Conservation (phyloP, 64 coral and sea anemone species). For the Montipora capricornis region DNA sequence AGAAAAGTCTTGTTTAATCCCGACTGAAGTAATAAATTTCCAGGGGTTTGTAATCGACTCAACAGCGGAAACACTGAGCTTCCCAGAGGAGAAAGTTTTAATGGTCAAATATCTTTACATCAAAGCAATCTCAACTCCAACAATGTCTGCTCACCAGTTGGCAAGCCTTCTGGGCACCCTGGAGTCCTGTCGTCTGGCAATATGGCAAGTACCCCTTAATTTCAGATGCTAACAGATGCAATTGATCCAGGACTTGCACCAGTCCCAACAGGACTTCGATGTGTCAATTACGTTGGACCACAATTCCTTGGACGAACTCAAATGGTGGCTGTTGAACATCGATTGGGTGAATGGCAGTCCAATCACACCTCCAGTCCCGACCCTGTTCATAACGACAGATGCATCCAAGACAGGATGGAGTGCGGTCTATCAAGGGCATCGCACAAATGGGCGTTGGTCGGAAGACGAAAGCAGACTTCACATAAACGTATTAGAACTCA, state of each 20-base stretch:
- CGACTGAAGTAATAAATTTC: not conserved
- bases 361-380: not conserved
- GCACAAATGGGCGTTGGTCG: not conserved
- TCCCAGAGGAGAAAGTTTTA: not conserved
- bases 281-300: not conserved
- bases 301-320: not conserved
- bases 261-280: not conserved
- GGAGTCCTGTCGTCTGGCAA: not conserved
- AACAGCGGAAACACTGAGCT: not conserved
- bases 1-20: not conserved
- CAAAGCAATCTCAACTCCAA: not conserved
- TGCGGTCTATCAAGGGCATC: not conserved
- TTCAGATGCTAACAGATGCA: not conserved
- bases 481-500: not conserved
- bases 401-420: slow-evolving; percentile 26
- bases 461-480: not conserved
- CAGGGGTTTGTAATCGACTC: not conserved
- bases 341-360: not conserved
- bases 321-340: not conserved
- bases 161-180: not conserved
- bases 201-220: not conserved
- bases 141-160: not conserved
- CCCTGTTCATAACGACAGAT: not conserved
- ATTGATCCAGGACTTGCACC: not conserved
- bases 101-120: not conserved